A percentile compares a stretch with the other conserved stretches of the same genome.
These are phyloP conservation scores for Pogonus chalceus DNA, from an alignment of 1,140 invertebrate species.

Conservation along the genomic window DNA sequence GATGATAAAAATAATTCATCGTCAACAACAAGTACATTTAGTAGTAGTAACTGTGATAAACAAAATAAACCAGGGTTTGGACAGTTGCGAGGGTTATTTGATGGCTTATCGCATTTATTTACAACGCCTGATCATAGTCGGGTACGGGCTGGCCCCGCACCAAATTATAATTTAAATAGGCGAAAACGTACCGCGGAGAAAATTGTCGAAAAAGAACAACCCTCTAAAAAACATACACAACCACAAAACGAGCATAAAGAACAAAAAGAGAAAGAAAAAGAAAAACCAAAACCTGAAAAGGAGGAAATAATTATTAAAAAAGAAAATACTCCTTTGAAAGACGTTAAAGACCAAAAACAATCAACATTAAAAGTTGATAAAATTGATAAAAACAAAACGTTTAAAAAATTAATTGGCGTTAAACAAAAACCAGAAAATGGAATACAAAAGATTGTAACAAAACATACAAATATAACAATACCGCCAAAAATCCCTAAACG, in stretches of 20 bases:
- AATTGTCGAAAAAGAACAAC: slow-evolving; percentile 21
- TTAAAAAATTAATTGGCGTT: background rate
- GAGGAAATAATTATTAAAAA: slow-evolving; percentile 3
- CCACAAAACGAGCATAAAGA: slow-evolving; percentile 32
- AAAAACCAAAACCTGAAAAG: slow-evolving; percentile 2
- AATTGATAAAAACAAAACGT: background rate
- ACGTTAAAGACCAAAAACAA: slow-evolving; percentile 14
- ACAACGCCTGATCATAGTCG: slow-evolving; percentile 52
- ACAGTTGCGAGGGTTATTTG: slow-evolving; percentile 66
- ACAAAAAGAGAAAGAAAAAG: background rate
- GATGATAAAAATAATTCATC: slow-evolving; percentile 17
- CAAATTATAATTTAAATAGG: slow-evolving; percentile 42
- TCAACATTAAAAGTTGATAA: background rate
- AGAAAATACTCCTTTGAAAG: background rate
- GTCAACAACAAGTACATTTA: slow-evolving; percentile 11
- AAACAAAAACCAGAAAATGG: slow-evolving; percentile 5
- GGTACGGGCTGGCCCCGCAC: slow-evolving; percentile 37
- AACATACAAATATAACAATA: slow-evolving; percentile 7
- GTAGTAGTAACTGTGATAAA: slow-evolving; percentile 13
- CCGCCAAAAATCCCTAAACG: slow-evolving; percentile 13
- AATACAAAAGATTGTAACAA: slow-evolving; percentile 3
- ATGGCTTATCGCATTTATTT: slow-evolving; percentile 77
- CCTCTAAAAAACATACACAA: slow-evolving; percentile 14
- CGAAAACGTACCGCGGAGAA: slow-evolving; percentile 31
- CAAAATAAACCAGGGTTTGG: slow-evolving; percentile 39